These are phyloP conservation scores for Potamarius usumacintae DNA, from an alignment of 2,113 vertebrate genomes.

Conservation along the genomic window DNA sequence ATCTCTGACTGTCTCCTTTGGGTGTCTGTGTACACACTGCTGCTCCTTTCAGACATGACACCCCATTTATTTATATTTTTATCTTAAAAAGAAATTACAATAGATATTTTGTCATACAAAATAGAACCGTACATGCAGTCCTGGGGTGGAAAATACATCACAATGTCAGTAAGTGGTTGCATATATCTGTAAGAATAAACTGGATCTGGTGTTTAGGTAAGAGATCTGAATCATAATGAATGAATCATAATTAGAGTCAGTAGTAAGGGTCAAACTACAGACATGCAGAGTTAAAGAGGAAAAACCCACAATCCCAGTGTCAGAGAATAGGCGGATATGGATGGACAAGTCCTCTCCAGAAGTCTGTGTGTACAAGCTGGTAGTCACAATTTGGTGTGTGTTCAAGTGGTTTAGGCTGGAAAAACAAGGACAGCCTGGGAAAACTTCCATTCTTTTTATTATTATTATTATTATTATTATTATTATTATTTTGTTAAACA, in stretches of 20 bases:
- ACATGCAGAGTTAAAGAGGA: background rate
- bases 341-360: too few relatives aligned
- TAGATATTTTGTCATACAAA: too few relatives aligned
- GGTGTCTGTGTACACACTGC: conserved; percentile 20
- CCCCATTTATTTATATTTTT: background rate
- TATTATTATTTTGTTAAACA: too few relatives aligned
- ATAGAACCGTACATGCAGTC: background rate
- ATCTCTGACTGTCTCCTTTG: conserved; percentile 24
- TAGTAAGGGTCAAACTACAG: background rate
- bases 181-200: background rate
- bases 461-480: too few relatives aligned
- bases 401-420: too few relatives aligned
- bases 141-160: background rate
- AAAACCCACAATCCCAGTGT: background rate
- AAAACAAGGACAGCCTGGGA: too few relatives aligned
- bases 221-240: too few relatives aligned
- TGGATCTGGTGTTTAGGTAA: background rate
- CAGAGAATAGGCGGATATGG: too few relatives aligned
- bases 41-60: background rate
- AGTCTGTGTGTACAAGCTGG: too few relatives aligned
- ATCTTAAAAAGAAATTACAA: conserved; percentile 4
- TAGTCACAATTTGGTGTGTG: too few relatives aligned
- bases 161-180: background rate
- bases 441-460: too few relatives aligned
- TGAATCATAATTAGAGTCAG: background rate